Evolutionary conservation across 2,797 vertebrate species (phyloP).

Genomic region (Enteromius paludinosus): DNA sequence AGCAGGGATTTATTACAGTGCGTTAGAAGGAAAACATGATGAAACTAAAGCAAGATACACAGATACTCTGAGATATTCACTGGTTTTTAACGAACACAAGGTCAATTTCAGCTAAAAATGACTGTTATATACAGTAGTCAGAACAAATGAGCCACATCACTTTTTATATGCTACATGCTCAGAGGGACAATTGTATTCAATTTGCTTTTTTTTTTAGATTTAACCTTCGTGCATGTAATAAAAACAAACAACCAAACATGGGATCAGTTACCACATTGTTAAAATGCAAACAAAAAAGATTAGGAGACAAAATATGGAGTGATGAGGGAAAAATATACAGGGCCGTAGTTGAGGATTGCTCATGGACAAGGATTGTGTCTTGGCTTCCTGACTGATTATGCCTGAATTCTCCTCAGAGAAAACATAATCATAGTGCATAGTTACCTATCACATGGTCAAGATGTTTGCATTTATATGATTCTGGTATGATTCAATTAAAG

Average conservation of each 20-base stretch:
- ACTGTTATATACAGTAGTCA: not conserved
- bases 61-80: not conserved
- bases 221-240: not conserved
- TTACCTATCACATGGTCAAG: not conserved
- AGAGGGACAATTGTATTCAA: not conserved
- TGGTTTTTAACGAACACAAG: conserved; percentile 28
- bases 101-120: conserved; percentile 4
- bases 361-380: not conserved
- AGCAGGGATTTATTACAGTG: not conserved
- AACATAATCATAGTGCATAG: not conserved
- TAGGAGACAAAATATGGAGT: not conserved
- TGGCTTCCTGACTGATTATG: conserved; percentile 2
- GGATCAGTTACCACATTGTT: not conserved
- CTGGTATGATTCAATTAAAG: not conserved
- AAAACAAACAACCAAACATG: not conserved
- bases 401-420: not conserved
- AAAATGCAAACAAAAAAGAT: conserved; percentile 3
- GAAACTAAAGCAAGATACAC: not conserved
- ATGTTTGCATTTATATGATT: not conserved
- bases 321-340: not conserved
- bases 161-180: not conserved
- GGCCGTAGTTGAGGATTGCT: not conserved
- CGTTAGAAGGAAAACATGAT: conserved; percentile 1
- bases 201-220: not conserved
- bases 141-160: not conserved